These are phyloP conservation scores for Andrena haemorrhoa DNA, from an alignment of 2,888 invertebrate species.

Conservation along the genomic window DNA sequence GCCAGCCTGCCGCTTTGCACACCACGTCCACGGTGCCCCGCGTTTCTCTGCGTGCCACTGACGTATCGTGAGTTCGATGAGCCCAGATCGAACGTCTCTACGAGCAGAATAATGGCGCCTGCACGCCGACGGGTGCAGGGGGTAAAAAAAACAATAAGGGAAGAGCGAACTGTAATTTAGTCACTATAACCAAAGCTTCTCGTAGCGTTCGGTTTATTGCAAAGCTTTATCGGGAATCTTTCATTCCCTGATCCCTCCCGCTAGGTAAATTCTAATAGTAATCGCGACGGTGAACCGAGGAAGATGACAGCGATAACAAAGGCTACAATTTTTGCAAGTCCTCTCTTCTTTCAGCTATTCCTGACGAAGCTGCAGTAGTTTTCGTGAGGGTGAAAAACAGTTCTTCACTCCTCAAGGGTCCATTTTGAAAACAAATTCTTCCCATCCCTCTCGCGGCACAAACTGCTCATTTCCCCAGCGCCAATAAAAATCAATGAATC, in stretches of 20 bases:
- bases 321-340: too few species aligned
- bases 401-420: not conserved
- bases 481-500: conserved; percentile 3
- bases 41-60: conserved; percentile 78
- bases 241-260: not conserved
- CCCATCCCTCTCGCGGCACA: not conserved
- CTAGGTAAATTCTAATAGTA: conserved; percentile 7
- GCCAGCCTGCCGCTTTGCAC: conserved; percentile 80
- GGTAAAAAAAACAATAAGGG: conserved; percentile 10
- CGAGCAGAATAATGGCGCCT: conserved; percentile 71
- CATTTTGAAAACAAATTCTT: not conserved
- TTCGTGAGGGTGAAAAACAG: too few species aligned
- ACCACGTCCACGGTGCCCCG: conserved; percentile 70
- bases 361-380: too few species aligned
- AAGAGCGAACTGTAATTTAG: conserved; percentile 66
- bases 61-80: conserved; percentile 77
- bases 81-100: conserved; percentile 73
- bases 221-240: conserved; percentile 44
- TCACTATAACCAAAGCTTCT: conserved; percentile 67
- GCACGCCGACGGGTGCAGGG: conserved; percentile 64
- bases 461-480: not conserved
- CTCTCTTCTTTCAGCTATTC: too few species aligned
- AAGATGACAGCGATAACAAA: not conserved
- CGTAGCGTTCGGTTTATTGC: conserved; percentile 41
- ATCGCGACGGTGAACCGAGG: not conserved